Evolutionary conservation across 2,113 vertebrate species (phyloP).

Genomic region (Chascanopsetta lugubris): DNA sequence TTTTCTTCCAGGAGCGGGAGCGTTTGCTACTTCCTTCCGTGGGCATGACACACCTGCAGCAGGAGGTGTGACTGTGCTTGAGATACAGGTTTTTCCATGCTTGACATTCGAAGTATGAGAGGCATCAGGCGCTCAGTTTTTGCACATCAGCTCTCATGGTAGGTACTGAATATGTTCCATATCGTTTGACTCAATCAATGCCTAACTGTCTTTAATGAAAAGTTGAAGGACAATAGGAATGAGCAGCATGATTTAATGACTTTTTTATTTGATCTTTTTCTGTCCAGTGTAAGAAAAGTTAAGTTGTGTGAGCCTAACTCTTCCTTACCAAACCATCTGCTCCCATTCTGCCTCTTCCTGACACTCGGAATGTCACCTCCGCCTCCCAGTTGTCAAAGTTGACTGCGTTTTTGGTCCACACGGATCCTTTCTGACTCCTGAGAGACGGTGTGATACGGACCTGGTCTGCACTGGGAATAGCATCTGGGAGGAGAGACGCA

Average conservation of each 20-base stretch:
- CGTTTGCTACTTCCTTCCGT: not conserved
- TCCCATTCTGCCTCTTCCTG: constrained; percentile 92
- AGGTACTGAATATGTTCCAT: too few relatives aligned
- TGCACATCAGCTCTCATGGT: not conserved
- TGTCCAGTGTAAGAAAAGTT: too few relatives aligned
- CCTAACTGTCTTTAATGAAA: too few relatives aligned
- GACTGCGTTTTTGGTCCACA: constrained; percentile 91
- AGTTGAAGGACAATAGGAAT: too few relatives aligned
- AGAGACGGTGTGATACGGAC: constrained; percentile 94
- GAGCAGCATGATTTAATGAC: too few relatives aligned
- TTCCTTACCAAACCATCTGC: constrained; percentile 92
- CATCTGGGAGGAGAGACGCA: constrained; percentile 80
- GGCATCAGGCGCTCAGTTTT: not conserved
- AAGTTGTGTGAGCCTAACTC: too few relatives aligned
- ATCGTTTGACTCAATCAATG: too few relatives aligned
- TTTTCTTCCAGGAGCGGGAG: not conserved
- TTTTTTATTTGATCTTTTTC: too few relatives aligned
- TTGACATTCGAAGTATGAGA: not conserved
- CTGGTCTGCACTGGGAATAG: constrained; percentile 94
- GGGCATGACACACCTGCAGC: not conserved
- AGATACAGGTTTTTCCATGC: not conserved
- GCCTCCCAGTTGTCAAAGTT: constrained; percentile 91
- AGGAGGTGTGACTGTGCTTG: not conserved
- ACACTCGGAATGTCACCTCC: constrained; percentile 94
- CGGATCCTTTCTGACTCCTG: constrained; percentile 91